Percentiles rank a stretch among this genome's conserved stretches.
Evolutionary conservation across 2,797 vertebrate genomes (phyloP).

Genomic region (Eurystomus glaucurus): DNA sequence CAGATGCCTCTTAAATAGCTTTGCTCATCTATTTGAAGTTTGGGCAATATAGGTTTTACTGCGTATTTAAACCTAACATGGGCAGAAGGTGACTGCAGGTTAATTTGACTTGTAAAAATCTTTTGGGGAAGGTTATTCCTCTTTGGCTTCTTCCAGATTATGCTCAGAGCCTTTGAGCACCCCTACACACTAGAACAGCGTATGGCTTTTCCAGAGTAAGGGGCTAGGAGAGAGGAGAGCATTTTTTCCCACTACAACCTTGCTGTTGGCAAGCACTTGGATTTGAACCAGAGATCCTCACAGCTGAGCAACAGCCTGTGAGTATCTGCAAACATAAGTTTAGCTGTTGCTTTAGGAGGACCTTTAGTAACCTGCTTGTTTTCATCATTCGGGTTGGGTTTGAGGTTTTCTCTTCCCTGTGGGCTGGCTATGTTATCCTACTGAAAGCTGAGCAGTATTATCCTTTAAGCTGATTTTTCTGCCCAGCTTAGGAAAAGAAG

Average conservation of each 20-base stretch:
- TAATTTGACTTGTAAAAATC: slow-evolving; percentile 35
- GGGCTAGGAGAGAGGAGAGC: not conserved
- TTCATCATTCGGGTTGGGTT: slow-evolving; percentile 51
- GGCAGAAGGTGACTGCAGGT: not conserved
- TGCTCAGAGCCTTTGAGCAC: not conserved
- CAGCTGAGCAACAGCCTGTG: slow-evolving; percentile 34
- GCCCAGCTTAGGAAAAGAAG: slow-evolving; percentile 59
- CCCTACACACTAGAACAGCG: not conserved
- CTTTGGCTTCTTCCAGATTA: slow-evolving; percentile 19
- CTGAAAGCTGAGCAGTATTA: slow-evolving; percentile 73
- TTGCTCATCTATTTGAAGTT: not conserved
- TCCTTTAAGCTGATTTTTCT: slow-evolving; percentile 77
- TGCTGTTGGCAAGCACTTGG: slow-evolving; percentile 19
- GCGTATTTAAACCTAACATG: not conserved
- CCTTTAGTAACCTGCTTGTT: slow-evolving; percentile 74
- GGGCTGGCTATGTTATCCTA: slow-evolving; percentile 69
- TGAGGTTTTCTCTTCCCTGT: slow-evolving; percentile 69
- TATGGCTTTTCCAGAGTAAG: not conserved
- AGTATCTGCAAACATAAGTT: slow-evolving; percentile 55
- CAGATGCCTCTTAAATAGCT: not conserved
- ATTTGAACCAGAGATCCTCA: slow-evolving; percentile 32
- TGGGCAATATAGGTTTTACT: not conserved
- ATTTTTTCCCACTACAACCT: not conserved
- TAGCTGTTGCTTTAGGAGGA: slow-evolving; percentile 51
- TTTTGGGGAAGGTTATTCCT: not conserved